These are phyloP conservation scores for Zosterops japonicus DNA, from an alignment of 2,113 vertebrate genomes.

Conservation along the genomic window DNA sequence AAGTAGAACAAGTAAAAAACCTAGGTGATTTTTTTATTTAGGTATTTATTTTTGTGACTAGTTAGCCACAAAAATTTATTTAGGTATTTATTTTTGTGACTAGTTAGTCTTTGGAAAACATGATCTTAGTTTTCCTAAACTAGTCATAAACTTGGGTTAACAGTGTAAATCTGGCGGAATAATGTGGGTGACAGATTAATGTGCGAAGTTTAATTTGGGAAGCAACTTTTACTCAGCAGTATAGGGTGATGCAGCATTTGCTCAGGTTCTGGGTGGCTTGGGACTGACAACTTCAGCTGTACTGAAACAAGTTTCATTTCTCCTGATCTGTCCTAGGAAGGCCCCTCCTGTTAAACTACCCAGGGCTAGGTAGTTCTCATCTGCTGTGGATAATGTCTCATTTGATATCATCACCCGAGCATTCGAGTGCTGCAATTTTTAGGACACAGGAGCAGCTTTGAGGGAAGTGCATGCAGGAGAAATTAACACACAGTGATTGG, in stretches of 20 bases:
- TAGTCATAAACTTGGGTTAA: background rate
- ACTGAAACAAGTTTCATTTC: background rate
- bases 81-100: background rate
- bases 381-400: background rate
- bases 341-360: background rate
- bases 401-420: background rate
- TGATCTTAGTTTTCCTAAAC: background rate
- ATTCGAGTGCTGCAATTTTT: background rate
- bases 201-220: background rate
- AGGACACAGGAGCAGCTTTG: background rate
- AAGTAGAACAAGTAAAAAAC: background rate
- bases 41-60: background rate
- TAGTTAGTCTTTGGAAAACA: background rate
- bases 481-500: background rate
- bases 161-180: background rate
- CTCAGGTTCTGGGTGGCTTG: background rate
- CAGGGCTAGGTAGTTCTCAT: background rate
- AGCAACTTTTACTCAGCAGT: background rate
- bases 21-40: background rate
- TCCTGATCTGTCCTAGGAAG: background rate
- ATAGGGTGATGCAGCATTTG: background rate
- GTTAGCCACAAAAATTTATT: background rate
- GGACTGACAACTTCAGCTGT: background rate
- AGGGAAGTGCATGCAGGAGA: background rate
- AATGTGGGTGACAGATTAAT: background rate